These are phyloP conservation scores for Pygoscelis antarcticus DNA, from an alignment of 2,113 vertebrate species.

Conservation along the genomic window DNA sequence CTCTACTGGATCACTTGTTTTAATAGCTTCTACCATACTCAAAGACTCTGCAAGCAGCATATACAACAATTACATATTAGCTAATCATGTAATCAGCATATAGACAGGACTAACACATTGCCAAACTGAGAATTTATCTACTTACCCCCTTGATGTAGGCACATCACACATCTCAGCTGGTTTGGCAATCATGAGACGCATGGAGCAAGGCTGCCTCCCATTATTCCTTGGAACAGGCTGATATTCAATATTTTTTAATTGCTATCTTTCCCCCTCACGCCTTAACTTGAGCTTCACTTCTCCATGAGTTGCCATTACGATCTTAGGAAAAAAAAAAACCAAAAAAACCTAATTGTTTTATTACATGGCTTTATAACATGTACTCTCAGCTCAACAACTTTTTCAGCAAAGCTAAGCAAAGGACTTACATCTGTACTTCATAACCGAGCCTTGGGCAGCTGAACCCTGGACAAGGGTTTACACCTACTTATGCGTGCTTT, in stretches of 20 bases:
- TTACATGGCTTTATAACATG: rapidly evolving
- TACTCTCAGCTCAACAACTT: neutral
- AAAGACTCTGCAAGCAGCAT: neutral
- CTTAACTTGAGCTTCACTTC: neutral
- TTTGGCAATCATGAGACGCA: neutral
- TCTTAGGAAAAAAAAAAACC: neutral
- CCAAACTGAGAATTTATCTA: neutral
- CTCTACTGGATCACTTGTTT: neutral
- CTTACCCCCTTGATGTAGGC: neutral
- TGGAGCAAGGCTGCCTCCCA: neutral
- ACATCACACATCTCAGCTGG: neutral
- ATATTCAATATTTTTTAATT: neutral
- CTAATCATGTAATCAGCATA: neutral
- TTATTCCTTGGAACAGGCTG: neutral
- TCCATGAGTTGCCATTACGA: neutral
- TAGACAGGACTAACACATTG: neutral
- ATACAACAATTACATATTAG: neutral
- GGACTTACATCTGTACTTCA: neutral
- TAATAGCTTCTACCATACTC: neutral
- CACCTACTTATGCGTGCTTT: neutral
- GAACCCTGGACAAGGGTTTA: neutral
- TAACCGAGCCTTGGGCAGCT: neutral
- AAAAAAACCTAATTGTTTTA: neutral
- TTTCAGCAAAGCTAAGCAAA: neutral
- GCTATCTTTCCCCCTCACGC: neutral